Evolutionary conservation across 2,113 vertebrate genomes (phyloP).

Genomic region (Dicaeum eximium): DNA sequence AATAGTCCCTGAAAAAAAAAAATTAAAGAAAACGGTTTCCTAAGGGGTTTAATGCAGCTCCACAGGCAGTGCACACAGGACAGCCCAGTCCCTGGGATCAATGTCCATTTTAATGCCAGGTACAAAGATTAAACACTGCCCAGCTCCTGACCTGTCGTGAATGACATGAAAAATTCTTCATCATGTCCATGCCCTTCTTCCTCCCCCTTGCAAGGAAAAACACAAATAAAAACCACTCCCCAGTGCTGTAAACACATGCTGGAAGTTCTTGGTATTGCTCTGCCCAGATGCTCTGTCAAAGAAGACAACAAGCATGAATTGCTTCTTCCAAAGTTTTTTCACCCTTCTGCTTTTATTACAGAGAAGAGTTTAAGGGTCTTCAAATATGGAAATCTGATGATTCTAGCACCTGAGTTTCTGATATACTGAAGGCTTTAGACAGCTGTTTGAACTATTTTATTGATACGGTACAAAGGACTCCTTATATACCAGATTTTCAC

Average conservation of each 20-base stretch:
- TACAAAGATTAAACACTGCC: neutral
- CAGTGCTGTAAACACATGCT: neutral
- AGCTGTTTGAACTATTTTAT: neutral
- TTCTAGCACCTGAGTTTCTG: neutral
- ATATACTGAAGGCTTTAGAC: neutral
- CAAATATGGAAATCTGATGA: neutral
- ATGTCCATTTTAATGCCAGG: neutral
- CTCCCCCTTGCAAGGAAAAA: neutral
- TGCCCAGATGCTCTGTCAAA: neutral
- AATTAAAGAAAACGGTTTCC: neutral
- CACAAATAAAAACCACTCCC: neutral
- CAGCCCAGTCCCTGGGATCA: neutral
- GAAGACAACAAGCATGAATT: neutral
- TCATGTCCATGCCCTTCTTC: neutral
- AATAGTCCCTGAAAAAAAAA: neutral
- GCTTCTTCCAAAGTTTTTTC: neutral
- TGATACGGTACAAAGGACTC: neutral
- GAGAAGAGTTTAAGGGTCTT: neutral
- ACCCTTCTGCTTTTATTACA: neutral
- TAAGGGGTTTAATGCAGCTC: neutral
- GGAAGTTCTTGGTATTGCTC: neutral
- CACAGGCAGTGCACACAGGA: neutral
- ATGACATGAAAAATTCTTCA: neutral
- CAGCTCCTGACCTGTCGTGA: neutral
- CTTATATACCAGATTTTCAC: neutral